Conservation (phyloP, 2,888 invertebrate genomes). For the Autographa gamma region DNA sequence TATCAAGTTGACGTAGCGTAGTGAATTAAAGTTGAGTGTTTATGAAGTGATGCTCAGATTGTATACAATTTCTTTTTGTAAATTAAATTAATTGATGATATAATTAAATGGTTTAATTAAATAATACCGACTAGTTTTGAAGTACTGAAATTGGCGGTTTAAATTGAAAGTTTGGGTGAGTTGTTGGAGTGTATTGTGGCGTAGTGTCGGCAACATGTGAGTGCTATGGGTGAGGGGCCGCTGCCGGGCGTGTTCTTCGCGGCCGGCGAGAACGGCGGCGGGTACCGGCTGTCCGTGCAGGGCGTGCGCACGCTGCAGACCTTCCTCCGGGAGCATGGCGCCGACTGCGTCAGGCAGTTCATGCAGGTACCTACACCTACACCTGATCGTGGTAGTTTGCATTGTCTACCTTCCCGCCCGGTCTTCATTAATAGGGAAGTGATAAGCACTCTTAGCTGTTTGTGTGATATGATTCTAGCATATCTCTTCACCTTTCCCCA, state of each 20-base stretch:
- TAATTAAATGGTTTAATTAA: neutral
- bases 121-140: conserved; percentile 3
- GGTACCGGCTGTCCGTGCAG: conserved; percentile 89
- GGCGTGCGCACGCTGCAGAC: conserved; percentile 90
- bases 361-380: conserved; percentile 89
- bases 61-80: conserved; percentile 10
- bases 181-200: conserved; percentile 6
- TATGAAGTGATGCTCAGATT: conserved; percentile 27
- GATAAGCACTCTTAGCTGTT: no score
- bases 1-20: conserved; percentile 45
- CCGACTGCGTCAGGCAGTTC: conserved; percentile 90
- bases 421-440: no score
- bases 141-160: conserved; percentile 6
- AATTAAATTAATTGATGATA: conserved; percentile 5
- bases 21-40: conserved; percentile 31
- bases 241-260: conserved; percentile 78
- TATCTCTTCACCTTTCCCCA: no score
- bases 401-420: no score
- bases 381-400: no score
- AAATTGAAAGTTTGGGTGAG: neutral
- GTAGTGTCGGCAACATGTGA: conserved; percentile 56
- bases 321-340: conserved; percentile 90
- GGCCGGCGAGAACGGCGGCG: conserved; percentile 85
- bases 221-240: conserved; percentile 76
- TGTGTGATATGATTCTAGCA: no score